Conservation (phyloP, 2,888 invertebrate genomes). For the Arge pagana region DNA sequence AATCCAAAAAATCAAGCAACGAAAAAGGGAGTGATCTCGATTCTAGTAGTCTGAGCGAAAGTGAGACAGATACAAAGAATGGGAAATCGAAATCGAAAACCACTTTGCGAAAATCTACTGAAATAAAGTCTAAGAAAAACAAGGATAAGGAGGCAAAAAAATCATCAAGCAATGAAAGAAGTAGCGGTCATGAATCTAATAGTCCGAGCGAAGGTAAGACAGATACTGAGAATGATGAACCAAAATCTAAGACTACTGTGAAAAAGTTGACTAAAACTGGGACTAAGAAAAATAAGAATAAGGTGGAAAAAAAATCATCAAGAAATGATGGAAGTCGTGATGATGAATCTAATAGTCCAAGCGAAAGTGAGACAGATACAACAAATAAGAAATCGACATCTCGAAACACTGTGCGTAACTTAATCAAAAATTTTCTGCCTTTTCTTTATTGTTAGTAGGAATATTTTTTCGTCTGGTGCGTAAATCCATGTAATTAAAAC, state of each 20-base stretch:
- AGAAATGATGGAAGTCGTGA: constrained; percentile 10
- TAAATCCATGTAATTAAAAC: neutral
- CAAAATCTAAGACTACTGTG: constrained; percentile 28
- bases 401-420: neutral
- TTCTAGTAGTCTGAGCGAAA: constrained; percentile 23
- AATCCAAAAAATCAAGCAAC: neutral
- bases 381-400: constrained; percentile 14
- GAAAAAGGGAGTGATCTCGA: neutral
- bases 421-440: constrained; percentile 6
- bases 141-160: neutral
- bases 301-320: constrained; percentile 9
- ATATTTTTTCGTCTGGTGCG: neutral
- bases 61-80: constrained; percentile 22
- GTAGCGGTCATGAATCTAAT: constrained; percentile 21
- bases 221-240: too few species aligned
- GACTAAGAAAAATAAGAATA: constrained; percentile 24
- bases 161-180: constrained; percentile 14
- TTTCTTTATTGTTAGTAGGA: too few species aligned
- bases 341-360: neutral
- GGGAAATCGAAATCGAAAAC: neutral
- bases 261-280: constrained; percentile 27
- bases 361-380: constrained; percentile 12
- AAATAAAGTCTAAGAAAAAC: constrained; percentile 7
- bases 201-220: constrained; percentile 24
- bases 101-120: too few species aligned